Evolutionary conservation across 2,888 invertebrate species (phyloP).

Genomic region (Ethmia dodecea): DNA sequence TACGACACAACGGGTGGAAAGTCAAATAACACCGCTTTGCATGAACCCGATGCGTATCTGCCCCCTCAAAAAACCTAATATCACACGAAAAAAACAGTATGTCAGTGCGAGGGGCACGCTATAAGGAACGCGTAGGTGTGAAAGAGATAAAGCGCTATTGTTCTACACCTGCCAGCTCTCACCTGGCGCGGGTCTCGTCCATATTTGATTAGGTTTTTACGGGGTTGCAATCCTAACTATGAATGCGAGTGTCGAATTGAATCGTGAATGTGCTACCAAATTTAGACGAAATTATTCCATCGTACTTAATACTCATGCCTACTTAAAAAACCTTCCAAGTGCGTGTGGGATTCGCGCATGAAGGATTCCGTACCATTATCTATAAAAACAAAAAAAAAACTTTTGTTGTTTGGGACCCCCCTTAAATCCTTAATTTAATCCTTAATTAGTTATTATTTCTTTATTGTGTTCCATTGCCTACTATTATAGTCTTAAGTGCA

Average conservation of each 20-base stretch:
- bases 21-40: conserved; percentile 46
- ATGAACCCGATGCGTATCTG: conserved; percentile 48
- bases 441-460: too few species aligned
- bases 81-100: conserved; percentile 48
- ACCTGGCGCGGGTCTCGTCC: conserved; percentile 59
- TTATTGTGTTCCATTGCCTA: too few species aligned
- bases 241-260: conserved; percentile 35
- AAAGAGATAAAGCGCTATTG: conserved; percentile 48
- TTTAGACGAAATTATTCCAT: too few species aligned
- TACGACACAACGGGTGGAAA: conserved; percentile 46
- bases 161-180: conserved; percentile 64
- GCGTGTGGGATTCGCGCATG: too few species aligned
- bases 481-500: too few species aligned
- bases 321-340: too few species aligned
- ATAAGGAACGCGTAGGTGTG: conserved; percentile 29
- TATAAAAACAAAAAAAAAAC: too few species aligned
- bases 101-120: conserved; percentile 31
- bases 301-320: too few species aligned
- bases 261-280: conserved; percentile 27
- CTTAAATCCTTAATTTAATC: too few species aligned
- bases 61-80: conserved; percentile 48
- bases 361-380: too few species aligned
- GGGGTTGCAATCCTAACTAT: conserved; percentile 55
- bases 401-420: too few species aligned
- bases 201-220: conserved; percentile 70